phyloP scores from a whole-genome alignment of 2,888 invertebrate genomes.

The Malacosoma neustria region DNA sequence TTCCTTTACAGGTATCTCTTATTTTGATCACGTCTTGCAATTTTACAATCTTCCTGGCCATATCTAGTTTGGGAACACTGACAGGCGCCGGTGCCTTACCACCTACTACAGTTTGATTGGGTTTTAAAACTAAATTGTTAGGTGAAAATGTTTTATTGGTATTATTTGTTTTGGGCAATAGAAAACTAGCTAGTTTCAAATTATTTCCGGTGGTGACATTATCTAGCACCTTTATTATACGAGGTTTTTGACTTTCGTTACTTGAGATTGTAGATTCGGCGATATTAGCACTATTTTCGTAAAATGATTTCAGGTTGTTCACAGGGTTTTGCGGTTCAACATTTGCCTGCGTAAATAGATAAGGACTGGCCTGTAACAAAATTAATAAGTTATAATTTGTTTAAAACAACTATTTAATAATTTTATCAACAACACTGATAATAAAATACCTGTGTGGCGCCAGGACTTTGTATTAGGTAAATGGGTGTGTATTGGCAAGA shows the following conservation, averaged over 20 bases:
- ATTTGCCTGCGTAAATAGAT: slow-evolving; percentile 38
- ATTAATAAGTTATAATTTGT: slow-evolving; percentile 7
- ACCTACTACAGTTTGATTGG: slow-evolving; percentile 24
- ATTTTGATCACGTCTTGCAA: slow-evolving; percentile 27
- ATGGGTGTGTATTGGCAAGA: slow-evolving; percentile 63
- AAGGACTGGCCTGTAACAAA: slow-evolving; percentile 45
- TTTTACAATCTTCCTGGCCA: slow-evolving; percentile 56
- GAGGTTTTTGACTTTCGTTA: slow-evolving; percentile 30
- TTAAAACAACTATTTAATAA: too few species aligned
- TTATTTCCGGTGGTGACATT: slow-evolving; percentile 44
- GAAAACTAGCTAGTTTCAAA: slow-evolving; percentile 55
- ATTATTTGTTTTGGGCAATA: slow-evolving; percentile 46
- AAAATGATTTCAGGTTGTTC: slow-evolving; percentile 63
- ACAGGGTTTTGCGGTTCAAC: slow-evolving; percentile 39
- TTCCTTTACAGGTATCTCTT: slow-evolving; percentile 8
- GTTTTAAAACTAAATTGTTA: slow-evolving; percentile 40
- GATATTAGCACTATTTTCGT: slow-evolving; percentile 65
- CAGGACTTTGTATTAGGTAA: slow-evolving; percentile 58
- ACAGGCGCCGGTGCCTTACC: slow-evolving; percentile 23
- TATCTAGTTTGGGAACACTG: slow-evolving; percentile 42
- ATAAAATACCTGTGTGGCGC: slow-evolving; percentile 52
- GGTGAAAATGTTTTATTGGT: slow-evolving; percentile 33
- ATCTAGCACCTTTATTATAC: slow-evolving; percentile 40
- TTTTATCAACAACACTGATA: slow-evolving; percentile 17
- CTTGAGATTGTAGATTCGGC: slow-evolving; percentile 38